Evolutionary conservation across 2,113 vertebrate genomes (phyloP), one percentile per base, ranked within the genome.

Genomic region (Macaca nemestrina): DNA sequence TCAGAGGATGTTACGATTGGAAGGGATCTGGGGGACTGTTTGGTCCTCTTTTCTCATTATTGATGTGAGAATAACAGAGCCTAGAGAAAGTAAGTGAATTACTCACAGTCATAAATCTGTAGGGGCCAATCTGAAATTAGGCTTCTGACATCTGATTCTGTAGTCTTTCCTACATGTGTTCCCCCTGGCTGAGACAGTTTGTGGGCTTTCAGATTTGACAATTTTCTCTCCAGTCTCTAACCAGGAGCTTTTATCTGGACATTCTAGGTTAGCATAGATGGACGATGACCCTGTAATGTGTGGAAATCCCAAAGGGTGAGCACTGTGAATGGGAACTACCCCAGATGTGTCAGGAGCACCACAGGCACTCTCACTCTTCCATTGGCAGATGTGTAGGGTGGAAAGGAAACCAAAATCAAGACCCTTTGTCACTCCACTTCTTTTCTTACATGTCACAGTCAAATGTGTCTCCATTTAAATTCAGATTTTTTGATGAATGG

Each of bases 401-500:
- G 82, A 97, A 95, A 88, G 90, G 88, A 97, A 97, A 95, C 93
- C 78, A 81, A 94, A 95, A 94, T 95, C 93, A 89, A 72, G 96
- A 94, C 40, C 57, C 90, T 94, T 86, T 96, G 94, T 73, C 2
- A 6, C 67, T 88, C 96, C 22, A 76, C 52, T 97, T 97, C 87
- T 96, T 96, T 97, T 86, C 88, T 96, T 86, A 88, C 92, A 93
- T 88, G 93, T 94, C 96, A 95, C 96, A 96, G 59, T 91, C 43
- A 57, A 97, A 95, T 38, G 92, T 98, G 94, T 96, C 95, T 97
- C 95, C 97, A 97, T 96, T 95, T 97, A 97, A 97, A 98, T 96
- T 97, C 78, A 97, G 94, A 84, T 90, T 93, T 97, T 94, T 96
- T 97, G 96, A 98, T 98, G 96, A 97, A 97, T 96, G 96, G 90